Evolutionary conservation across 2,113 vertebrate species (phyloP), one percentile per base, ranked within the genome.

Genomic region (Sinocyclocheilus anophthalmus): DNA sequence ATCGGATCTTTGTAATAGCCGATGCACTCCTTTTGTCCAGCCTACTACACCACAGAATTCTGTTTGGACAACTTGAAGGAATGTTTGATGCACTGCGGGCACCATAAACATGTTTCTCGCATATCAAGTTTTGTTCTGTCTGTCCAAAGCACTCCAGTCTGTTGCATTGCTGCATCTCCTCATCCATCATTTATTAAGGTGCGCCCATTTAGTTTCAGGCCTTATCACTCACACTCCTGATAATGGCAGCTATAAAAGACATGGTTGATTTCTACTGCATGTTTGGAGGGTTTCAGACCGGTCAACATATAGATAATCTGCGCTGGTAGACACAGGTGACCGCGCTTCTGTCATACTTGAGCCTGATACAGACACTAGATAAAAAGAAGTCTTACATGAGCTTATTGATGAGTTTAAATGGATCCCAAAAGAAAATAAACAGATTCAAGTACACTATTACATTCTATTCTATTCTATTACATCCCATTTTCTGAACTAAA

Each of bases 171-270:
- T 59, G 67, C 5, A 10, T 48, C 78, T 76, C 3, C 76, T 88
- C 86, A 91, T 94, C 24, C 48, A 92, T 91, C 90, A 94, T 94
- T 93, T 14, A 94, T 78, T 22, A 20, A 14, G 37, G 61, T 5
- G 90, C 91, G 85, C 89, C 89, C 90, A 89, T 88, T 91, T 90
- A 88, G 90, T 33, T 89, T 90, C 92, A 92, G 91, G 91, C 91
- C 89, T 91, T 92, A 93, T 92, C 92, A 91, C 89, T 91, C 85
- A 76, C 88, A 91, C 88, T 91, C 91, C 91, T 88, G 92, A 93
- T 93, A 91, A 94, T 91, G 86, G 18, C 87, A 81, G 67, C 87
- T 91, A 86, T 91, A 86, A 89, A 90, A 84, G 89, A 89, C 85
- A 48, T 53, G 76, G 85, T 84, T 76, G 80, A 73, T 87, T 84